Base-by-base conservation (phyloP, 1,140 invertebrate species). In the Drosophila equinoxialis region DNA sequence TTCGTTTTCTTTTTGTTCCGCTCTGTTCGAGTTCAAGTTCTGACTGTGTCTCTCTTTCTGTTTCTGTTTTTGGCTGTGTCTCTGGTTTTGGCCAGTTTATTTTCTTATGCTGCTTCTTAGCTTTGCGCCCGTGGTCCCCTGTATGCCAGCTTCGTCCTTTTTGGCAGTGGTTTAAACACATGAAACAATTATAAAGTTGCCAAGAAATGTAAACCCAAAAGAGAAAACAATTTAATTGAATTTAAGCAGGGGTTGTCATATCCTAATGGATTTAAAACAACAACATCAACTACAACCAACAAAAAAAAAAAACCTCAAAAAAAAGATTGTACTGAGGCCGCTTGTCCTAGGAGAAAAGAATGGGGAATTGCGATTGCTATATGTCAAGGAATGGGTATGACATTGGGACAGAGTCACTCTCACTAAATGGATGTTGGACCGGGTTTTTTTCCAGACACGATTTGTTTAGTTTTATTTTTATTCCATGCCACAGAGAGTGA, bases 201-300 rank as follows among this genome's bases (percentile, higher is more conserved):
- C 77, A 80, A 89, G 84, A 89, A 87, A 89, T 87, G 84, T 87
- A 87, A 87, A 81, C 83, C 83, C 84, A 75, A 80, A 59, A 87
- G 84, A 89, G 84, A 84, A 87, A 87, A 89, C 83, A 87, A 89
- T 87, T 87, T 87, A 87, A 87, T 87, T 87, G 83, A 87, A 87
- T 87, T 89, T 83, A 87, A 87, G 84, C 83, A 89, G 83, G 83
- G 83, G 84, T 87, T 87, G 83, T 89, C 83, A 87, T 87, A 89
- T 87, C 83, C 83, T 87, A 87, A 89, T 87, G 83, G 83, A 87
- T 87, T 87, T 89, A 83, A 89, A 83, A 70, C 84, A 87, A 89
- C 83, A 86, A 79, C 71, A 71, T 55, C 70, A 64, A 71, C 67
- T 55, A 67, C 58, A 65, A 45, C 26, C 33, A 55, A 67, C 59